Percentiles rank a stretch among this genome's conserved stretches.
These are phyloP conservation scores for Asarcornis scutulata DNA, from an alignment of 2,113 vertebrate genomes.

Conservation along the genomic window DNA sequence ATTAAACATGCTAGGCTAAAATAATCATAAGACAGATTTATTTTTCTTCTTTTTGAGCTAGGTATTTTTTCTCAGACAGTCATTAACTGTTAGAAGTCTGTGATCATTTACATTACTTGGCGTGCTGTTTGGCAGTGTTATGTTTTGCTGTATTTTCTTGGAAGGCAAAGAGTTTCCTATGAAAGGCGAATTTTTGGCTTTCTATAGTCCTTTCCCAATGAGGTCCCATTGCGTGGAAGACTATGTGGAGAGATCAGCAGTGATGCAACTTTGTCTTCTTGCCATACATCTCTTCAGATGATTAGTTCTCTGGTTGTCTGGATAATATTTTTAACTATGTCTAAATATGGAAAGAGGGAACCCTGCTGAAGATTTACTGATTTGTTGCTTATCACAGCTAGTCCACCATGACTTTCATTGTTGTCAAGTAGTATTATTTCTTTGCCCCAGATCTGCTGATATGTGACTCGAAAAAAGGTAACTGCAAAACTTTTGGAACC, in stretches of 20 bases:
- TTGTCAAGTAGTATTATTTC: slow-evolving; percentile 3
- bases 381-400: slow-evolving; percentile 41
- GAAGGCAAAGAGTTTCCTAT: slow-evolving; percentile 60
- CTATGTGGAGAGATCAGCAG: slow-evolving; percentile 6
- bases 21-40: background rate
- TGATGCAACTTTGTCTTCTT: slow-evolving; percentile 65
- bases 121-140: slow-evolving; percentile 1
- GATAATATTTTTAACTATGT: slow-evolving; percentile 35
- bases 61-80: slow-evolving; percentile 39
- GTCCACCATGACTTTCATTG: slow-evolving; percentile 37
- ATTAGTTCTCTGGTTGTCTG: slow-evolving; percentile 50
- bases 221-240: slow-evolving; percentile 61
- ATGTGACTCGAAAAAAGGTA: slow-evolving; percentile 30
- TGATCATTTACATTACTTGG: slow-evolving; percentile 12
- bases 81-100: slow-evolving; percentile 60
- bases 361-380: slow-evolving; percentile 44
- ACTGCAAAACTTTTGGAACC: slow-evolving; percentile 27
- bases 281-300: slow-evolving; percentile 44
- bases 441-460: slow-evolving; percentile 11
- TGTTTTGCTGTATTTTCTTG: slow-evolving; percentile 21
- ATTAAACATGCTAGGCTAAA: background rate
- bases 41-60: slow-evolving; percentile 41
- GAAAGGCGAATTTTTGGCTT: slow-evolving; percentile 57
- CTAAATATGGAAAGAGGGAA: slow-evolving; percentile 57
- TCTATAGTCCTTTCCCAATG: slow-evolving; percentile 53